Evolutionary conservation across 2,797 vertebrate species (phyloP).

Genomic region (Labeo calbasu): DNA sequence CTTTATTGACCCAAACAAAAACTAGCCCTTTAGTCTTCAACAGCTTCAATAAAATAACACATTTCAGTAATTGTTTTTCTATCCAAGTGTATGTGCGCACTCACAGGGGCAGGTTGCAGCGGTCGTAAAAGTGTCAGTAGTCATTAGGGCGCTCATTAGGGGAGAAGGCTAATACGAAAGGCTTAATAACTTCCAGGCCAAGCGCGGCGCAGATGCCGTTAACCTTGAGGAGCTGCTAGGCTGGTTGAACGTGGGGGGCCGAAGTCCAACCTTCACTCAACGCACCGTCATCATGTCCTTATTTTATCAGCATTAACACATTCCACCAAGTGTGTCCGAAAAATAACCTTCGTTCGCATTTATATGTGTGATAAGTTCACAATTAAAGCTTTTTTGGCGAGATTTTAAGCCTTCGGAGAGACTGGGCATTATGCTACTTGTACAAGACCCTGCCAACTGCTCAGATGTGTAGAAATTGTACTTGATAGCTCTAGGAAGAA

Average conservation of each 20-base stretch:
- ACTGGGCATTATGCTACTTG: conserved; percentile 19
- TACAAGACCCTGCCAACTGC: conserved; percentile 20
- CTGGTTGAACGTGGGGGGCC: conserved; percentile 24
- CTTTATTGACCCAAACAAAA: conserved; percentile 44
- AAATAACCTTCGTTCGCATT: conserved; percentile 2
- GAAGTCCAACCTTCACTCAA: background rate
- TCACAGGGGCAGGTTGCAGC: conserved; percentile 54
- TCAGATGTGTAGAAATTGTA: conserved; percentile 13
- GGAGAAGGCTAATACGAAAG: conserved; percentile 65
- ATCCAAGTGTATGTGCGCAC: conserved; percentile 26
- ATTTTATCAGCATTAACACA: background rate
- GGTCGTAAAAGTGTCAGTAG: conserved; percentile 78
- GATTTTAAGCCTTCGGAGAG: conserved; percentile 1
- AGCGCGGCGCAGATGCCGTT: conserved; percentile 57
- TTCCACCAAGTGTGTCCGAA: background rate
- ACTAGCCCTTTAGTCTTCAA: conserved; percentile 12
- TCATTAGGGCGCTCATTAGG: conserved; percentile 74
- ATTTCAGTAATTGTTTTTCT: conserved; percentile 42
- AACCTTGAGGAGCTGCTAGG: conserved; percentile 26
- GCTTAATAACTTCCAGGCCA: conserved; percentile 74
- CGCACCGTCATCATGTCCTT: background rate
- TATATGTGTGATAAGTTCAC: conserved; percentile 1
- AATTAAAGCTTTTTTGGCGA: background rate
- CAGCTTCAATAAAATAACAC: conserved; percentile 46
- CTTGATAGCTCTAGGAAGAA: conserved; percentile 37